Base-by-base conservation (phyloP, 2,888 invertebrate species). In the Digitonthophagus gazella region DNA sequence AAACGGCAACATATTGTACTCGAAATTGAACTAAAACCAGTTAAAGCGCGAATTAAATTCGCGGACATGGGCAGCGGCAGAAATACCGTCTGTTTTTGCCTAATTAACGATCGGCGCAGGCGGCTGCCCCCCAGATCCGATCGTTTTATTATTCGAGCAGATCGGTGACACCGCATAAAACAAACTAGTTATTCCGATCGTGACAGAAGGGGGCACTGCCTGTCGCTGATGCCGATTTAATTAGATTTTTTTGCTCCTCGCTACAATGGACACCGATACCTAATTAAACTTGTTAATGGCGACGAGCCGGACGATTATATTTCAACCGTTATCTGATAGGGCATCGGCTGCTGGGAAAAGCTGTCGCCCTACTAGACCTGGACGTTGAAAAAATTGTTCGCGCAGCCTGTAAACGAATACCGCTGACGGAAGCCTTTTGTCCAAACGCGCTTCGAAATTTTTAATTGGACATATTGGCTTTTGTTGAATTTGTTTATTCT, bases 251-350 rank as follows among this genome's bases (percentile, higher is more conserved):
- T 66, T 61, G 54, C 65, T 58, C 64, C 58, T 54, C 64, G 64
- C 18, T 18, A 18, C 19, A 61, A 61, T 61, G 61, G 61, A 19
- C 18, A 18, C 19, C 63, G 61, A 65, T 67, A 63, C 67, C 71
- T 67, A 71, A 69, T 71, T 71, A 69, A 68, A 66, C 58, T 69
- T 66, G 68, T 69, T 70, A 70, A 70, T 70, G 61, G 65, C 65
- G 66, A 66, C 70, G 64, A 63, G 44, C 28, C 63, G 15, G 56
- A 54, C 44, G 66, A 20, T 68, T 67, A 70, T 67, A 67, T 66
- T 70, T 70, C 66, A 64, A 67, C 54, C 58, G 65, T 64, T 67
- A 64, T 57, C 63, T 56, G 66, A 67, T 67, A 44, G 15, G n/a
- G 20, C 58, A 15, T n/a, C 14, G 58, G 61, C 20, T 22, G 18